phyloP scores from a whole-genome alignment of 2,888 invertebrate species.

The Melipona beecheii region DNA sequence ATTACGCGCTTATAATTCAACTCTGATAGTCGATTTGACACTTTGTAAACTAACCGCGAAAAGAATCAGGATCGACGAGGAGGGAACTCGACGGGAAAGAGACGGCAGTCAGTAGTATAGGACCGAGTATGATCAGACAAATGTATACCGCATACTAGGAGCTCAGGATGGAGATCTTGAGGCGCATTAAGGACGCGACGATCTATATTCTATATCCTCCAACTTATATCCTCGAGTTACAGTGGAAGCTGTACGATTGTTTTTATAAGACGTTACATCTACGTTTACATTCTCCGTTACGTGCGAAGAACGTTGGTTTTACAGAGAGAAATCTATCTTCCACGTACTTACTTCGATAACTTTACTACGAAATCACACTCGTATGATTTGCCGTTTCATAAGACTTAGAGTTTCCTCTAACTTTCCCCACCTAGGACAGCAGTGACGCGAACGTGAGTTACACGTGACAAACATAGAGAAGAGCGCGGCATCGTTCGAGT shows the following conservation, averaged over 20 bases:
- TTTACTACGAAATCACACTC: not conserved
- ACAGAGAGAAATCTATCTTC: not conserved
- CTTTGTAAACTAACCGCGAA: not conserved
- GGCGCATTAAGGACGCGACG: not conserved
- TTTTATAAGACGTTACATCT: not conserved
- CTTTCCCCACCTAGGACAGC: slow-evolving; percentile 8
- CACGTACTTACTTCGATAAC: not conserved
- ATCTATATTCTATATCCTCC: too few relatives aligned
- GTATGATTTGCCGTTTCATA: not conserved
- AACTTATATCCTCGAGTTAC: not conserved
- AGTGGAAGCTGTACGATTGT: not conserved
- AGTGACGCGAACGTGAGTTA: slow-evolving; percentile 53
- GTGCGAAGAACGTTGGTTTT: not conserved
- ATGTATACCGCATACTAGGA: not conserved
- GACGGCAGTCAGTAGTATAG: not conserved
- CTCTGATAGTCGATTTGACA: not conserved
- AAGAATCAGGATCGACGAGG: not conserved
- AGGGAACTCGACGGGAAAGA: not conserved
- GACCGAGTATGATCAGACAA: not conserved
- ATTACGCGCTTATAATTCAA: slow-evolving; percentile 11
- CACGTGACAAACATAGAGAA: slow-evolving; percentile 62
- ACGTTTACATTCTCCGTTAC: not conserved
- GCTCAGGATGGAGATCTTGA: not conserved
- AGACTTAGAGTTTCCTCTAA: not conserved
- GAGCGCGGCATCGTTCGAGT: slow-evolving; percentile 45